Percentiles rank a stretch among this genome's conserved stretches.
Evolutionary conservation across 2,888 invertebrate species (phyloP).

Genomic region (Chloromyia formosa): DNA sequence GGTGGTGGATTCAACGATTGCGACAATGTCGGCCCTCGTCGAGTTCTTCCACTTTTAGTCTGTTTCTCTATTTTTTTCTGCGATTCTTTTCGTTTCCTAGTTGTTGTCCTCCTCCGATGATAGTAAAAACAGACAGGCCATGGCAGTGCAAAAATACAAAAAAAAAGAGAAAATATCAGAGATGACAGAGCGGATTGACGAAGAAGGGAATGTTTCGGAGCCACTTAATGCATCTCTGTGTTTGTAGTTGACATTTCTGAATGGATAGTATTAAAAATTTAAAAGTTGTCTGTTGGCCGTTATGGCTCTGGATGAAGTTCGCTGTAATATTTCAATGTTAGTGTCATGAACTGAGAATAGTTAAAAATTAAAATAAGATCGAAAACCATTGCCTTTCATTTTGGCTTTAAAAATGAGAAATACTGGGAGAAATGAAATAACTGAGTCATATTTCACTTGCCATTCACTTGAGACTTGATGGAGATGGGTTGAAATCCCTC

Average conservation of each 20-base stretch:
- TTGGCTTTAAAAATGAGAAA: too few species aligned
- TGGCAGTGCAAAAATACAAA: too few species aligned
- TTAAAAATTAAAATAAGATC: constrained; percentile 30
- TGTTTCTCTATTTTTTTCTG: too few species aligned
- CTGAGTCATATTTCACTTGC: too few species aligned
- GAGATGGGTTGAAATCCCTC: too few species aligned
- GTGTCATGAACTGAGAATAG: constrained; percentile 1
- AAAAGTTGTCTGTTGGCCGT: constrained; percentile 27
- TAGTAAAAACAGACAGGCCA: neutral
- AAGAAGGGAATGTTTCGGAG: constrained; percentile 25
- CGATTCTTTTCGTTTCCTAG: too few species aligned
- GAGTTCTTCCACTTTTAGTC: too few species aligned
- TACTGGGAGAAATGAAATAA: too few species aligned
- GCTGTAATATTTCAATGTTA: constrained; percentile 19
- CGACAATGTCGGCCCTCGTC: neutral
- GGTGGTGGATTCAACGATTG: constrained; percentile 9
- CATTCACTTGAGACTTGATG: too few species aligned
- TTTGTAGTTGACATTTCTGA: constrained; percentile 32
- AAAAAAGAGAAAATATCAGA: too few species aligned
- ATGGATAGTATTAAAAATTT: constrained; percentile 36
- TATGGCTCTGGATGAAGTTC: constrained; percentile 11
- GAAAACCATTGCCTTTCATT: constrained; percentile 13
- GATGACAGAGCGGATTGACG: constrained; percentile 12
- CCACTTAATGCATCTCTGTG: constrained; percentile 36
- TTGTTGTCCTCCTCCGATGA: neutral